phyloP scores from a whole-genome alignment of 2,888 invertebrate species.

The Troides aeacus region DNA sequence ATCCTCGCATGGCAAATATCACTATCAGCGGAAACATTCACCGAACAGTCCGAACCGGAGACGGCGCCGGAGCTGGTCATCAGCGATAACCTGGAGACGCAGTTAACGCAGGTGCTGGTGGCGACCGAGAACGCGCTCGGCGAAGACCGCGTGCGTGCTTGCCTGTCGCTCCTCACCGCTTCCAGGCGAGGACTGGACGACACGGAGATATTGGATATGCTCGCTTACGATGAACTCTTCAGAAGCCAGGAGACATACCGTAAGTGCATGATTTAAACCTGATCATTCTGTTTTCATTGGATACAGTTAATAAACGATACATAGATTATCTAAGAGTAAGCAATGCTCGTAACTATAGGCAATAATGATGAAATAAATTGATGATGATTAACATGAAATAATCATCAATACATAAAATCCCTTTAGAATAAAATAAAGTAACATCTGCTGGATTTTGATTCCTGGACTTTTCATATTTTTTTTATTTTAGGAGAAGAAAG shows the following conservation, averaged over 20 bases:
- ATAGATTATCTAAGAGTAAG: no score
- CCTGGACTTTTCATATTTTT: no score
- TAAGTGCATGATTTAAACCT: conserved; percentile 52
- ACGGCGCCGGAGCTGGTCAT: conserved; percentile 63
- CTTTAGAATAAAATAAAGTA: no score
- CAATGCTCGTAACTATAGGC: no score
- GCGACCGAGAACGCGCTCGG: conserved; percentile 85
- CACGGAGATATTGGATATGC: conserved; percentile 87
- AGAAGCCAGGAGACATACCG: conserved; percentile 83
- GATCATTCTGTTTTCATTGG: no score
- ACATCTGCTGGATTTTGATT: no score
- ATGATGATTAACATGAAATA: no score
- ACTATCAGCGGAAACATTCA: conserved; percentile 71
- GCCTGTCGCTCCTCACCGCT: conserved; percentile 86
- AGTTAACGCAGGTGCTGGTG: conserved; percentile 83
- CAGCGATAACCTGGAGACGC: conserved; percentile 76
- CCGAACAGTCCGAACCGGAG: conserved; percentile 66
- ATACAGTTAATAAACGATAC: no score
- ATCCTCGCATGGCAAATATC: conserved; percentile 77
- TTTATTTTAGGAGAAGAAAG: no score
- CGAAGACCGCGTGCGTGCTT: conserved; percentile 81
- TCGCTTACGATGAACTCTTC: conserved; percentile 83
- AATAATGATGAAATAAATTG: no score
- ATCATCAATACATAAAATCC: no score
- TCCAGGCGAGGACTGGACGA: conserved; percentile 89